Conservation (phyloP, 1,140 invertebrate genomes). For the Lepidurus packardi region DNA sequence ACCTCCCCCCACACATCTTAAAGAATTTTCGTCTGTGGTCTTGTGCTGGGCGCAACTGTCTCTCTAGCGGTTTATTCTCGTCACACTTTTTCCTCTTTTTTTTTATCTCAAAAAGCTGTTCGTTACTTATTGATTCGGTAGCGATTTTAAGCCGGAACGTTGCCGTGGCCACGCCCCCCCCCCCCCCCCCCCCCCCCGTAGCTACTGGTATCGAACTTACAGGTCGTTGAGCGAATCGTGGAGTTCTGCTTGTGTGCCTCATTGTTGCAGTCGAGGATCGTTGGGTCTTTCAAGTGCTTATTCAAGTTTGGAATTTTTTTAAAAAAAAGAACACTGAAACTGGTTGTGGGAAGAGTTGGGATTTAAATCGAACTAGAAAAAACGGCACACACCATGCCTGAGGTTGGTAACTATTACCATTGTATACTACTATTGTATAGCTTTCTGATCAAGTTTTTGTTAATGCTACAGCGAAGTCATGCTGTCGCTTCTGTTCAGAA, state of each 20-base stretch:
- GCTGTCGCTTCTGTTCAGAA: neutral
- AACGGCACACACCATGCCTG: neutral
- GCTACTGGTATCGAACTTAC: neutral
- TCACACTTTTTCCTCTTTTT: neutral
- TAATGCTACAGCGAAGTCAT: too few species aligned
- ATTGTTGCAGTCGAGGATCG: conserved; percentile 10
- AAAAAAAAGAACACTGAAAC: neutral
- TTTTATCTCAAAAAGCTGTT: neutral
- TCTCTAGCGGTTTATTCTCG: neutral
- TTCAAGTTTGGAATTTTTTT: neutral
- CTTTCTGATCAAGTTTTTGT: too few species aligned
- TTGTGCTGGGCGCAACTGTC: conserved; percentile 12
- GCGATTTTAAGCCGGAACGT: neutral
- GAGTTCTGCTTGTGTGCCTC: neutral
- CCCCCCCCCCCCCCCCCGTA: too few species aligned
- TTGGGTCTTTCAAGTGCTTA: neutral
- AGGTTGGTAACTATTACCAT: neutral
- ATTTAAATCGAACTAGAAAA: neutral
- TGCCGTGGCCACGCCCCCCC: neutral
- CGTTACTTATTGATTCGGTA: neutral
- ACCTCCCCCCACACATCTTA: neutral
- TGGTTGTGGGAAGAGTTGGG: neutral
- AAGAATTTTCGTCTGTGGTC: neutral
- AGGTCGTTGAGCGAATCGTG: neutral
- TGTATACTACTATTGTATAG: too few species aligned